Base-by-base conservation (phyloP, 2,113 vertebrate genomes). In the Loxodonta africana region DNA sequence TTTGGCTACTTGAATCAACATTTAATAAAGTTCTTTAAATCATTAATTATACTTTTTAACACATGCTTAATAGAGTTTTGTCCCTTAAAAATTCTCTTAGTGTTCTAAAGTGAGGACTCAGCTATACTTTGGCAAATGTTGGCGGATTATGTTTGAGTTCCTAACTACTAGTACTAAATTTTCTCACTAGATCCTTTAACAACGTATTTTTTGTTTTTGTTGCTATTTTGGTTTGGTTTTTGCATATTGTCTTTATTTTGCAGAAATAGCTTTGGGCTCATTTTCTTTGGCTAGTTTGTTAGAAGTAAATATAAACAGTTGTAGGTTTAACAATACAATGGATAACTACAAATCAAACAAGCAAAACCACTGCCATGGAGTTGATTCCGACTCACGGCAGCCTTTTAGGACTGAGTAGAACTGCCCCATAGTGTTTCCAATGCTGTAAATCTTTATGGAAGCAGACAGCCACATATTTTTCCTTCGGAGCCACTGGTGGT, bases 161-260 rank as follows among this genome's bases (percentile, higher is more conserved):
- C 91, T 97, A 97, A 97, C 91, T 97, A 57, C 92, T 96, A 97
- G 97, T 97, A 96, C 69, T 93, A 98, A 94, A 97, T 98, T 96
- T 90, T 57, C 21, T 96, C 74, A 90, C 44, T 97, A 62, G 17
- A 84, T 0, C 1, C 51, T 90, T 91, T 53, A 90, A 33, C 1
- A 80, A 2, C 57, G 26, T 28, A 28, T 46, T 28, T 46, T 60
- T n/a, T 18, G 17, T 60, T 37, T 37, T 37, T 53, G 33, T 25
- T 37, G 2, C 20, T 71, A 30, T 85, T 71, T 41, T 21, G 2
- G 60, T 78, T 92, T 90, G 4, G 21, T 60, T 81, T 87, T 91
- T 95, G 78, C 60, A 95, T 77, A 96, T 94, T 96, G 85, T 1
- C 2, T 96, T 98, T 96, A 88, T 95, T 98, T 92, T 90, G 48